These are phyloP conservation scores for Salarias fasciatus DNA, from an alignment of 2,797 vertebrate genomes.

Conservation along the genomic window DNA sequence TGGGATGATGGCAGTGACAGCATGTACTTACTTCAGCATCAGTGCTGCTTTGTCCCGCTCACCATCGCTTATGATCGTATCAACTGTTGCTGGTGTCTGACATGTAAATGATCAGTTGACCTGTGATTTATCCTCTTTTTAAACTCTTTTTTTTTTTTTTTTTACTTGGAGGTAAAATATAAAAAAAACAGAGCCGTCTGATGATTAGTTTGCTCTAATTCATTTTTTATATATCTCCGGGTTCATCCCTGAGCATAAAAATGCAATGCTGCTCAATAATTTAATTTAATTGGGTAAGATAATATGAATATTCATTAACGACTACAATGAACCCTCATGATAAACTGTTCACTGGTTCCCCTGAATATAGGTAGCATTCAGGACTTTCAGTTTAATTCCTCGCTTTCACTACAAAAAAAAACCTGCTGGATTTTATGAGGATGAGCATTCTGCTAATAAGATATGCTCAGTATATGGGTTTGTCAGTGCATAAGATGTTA, in stretches of 20 bases:
- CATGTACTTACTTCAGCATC: constrained; percentile 5
- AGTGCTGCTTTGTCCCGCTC: neutral
- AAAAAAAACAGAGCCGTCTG: constrained; percentile 14
- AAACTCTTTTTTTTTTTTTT: no score
- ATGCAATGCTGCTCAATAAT: constrained; percentile 25
- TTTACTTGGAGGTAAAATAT: constrained; percentile 22
- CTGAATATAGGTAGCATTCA: constrained; percentile 18
- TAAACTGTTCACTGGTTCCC: constrained; percentile 28
- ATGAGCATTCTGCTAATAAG: constrained; percentile 1
- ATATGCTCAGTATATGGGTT: neutral
- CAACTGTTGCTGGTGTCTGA: neutral
- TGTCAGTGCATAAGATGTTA: constrained; percentile 5
- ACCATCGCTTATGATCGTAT: neutral
- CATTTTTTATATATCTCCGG: constrained; percentile 38
- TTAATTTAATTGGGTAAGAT: constrained; percentile 41
- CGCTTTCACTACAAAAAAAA: neutral
- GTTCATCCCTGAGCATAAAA: constrained; percentile 38
- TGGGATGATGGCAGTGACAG: constrained; percentile 1
- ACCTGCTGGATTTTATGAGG: neutral
- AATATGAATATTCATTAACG: constrained; percentile 40
- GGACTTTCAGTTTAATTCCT: constrained; percentile 25
- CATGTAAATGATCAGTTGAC: no score
- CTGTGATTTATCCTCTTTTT: constrained; percentile 15
- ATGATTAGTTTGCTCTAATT: constrained; percentile 42
- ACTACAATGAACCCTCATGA: constrained; percentile 19